These are phyloP conservation scores for Streptopelia turtur DNA, from an alignment of 2,797 vertebrate species.

Conservation along the genomic window DNA sequence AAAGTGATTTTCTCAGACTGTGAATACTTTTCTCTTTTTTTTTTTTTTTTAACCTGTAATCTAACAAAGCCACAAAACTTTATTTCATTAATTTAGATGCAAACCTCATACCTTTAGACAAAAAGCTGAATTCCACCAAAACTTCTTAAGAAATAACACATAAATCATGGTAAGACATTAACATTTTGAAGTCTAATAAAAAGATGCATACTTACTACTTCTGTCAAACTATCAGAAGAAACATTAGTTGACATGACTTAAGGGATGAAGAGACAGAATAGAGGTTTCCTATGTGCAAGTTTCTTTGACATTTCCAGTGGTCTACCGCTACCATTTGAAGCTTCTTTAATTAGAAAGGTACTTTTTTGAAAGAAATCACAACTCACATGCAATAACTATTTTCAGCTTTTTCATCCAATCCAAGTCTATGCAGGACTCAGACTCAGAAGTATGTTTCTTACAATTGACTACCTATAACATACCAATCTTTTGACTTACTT, in stretches of 20 bases:
- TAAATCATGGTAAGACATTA: slow-evolving; percentile 1
- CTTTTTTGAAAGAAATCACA: not conserved
- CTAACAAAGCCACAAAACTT: not conserved
- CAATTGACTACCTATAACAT: not conserved
- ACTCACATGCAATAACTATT: not conserved
- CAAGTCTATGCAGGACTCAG: not conserved
- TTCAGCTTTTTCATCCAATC: not conserved
- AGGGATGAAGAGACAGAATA: not conserved
- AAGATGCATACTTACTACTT: not conserved
- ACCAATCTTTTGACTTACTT: not conserved
- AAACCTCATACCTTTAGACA: not conserved
- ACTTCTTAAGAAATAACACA: not conserved
- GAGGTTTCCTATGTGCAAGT: not conserved
- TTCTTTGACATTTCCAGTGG: not conserved
- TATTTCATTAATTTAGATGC: not conserved
- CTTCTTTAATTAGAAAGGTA: not conserved
- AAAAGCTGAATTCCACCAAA: not conserved
- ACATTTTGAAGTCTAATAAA: not conserved
- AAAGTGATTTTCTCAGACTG: not conserved
- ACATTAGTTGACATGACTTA: not conserved
- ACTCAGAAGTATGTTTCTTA: not conserved
- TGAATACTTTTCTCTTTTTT: not conserved
- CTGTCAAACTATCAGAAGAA: not conserved
- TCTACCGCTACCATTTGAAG: not conserved
- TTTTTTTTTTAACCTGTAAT: not conserved